Conservation (phyloP, 2,113 vertebrate species). For the Aptenodytes patagonicus region DNA sequence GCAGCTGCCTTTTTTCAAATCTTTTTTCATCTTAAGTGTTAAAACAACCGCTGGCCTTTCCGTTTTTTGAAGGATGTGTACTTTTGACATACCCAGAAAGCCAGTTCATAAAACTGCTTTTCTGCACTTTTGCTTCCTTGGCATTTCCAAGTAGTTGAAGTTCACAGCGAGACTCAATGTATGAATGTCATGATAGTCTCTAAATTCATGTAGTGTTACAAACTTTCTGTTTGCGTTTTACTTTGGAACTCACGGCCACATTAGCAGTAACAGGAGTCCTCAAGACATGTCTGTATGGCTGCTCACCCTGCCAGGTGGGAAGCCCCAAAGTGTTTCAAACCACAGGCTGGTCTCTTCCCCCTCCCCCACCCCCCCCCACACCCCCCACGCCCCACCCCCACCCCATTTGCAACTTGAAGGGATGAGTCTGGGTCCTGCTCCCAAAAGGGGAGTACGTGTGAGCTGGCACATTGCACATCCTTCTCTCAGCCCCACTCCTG, state of each 20-base stretch:
- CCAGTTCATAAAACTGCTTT: neutral
- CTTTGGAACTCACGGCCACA: neutral
- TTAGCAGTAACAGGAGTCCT: neutral
- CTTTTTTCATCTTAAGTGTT: neutral
- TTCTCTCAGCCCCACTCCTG: neutral
- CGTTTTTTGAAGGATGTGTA: neutral
- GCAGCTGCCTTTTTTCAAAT: neutral
- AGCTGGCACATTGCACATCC: neutral
- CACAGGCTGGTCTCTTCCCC: too few relatives aligned
- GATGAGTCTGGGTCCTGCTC: neutral
- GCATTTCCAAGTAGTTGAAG: neutral
- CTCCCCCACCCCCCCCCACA: rapidly evolving
- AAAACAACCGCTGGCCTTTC: neutral
- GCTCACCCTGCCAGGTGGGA: neutral
- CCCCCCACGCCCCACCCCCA: rapidly evolving
- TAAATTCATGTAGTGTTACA: neutral
- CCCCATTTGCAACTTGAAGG: neutral
- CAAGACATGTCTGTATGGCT: neutral
- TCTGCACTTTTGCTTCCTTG: neutral
- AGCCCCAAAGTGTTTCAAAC: neutral
- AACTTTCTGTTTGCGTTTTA: neutral
- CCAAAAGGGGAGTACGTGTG: neutral
- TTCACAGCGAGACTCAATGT: neutral
- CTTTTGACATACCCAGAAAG: neutral
- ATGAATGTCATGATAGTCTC: neutral